phyloP scores from a whole-genome alignment of 2,113 vertebrate genomes.

The Athene cunicularia region DNA sequence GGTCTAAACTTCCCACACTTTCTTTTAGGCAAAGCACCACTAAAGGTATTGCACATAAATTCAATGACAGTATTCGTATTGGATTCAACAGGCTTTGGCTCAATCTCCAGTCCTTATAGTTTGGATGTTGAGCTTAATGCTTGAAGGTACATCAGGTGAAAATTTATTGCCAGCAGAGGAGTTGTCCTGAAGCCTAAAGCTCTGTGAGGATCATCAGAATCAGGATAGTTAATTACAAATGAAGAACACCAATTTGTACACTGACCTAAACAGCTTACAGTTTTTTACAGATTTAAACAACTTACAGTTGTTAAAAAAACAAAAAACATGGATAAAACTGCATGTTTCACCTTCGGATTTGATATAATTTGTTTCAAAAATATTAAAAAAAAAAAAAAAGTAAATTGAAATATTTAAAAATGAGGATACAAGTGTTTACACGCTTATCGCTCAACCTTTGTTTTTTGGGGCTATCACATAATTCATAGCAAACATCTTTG shows the following conservation, averaged over 20 bases:
- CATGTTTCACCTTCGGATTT: neutral
- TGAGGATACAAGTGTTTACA: neutral
- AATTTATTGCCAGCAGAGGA: neutral
- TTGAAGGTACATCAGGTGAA: neutral
- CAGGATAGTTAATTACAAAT: neutral
- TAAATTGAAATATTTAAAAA: neutral
- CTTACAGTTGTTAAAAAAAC: neutral
- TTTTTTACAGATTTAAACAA: too few species aligned
- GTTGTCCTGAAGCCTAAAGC: neutral
- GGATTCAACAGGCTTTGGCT: neutral
- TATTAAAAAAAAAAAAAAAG: neutral
- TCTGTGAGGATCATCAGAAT: neutral
- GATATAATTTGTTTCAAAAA: neutral
- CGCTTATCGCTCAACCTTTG: neutral
- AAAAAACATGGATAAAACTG: neutral
- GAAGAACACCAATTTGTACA: neutral
- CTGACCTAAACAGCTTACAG: too few species aligned
- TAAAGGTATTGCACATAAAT: neutral
- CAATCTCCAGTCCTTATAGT: neutral
- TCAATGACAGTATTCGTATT: neutral
- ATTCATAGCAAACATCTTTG: neutral
- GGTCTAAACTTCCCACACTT: neutral
- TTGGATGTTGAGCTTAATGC: neutral
- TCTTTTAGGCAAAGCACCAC: neutral
- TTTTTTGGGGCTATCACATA: neutral